Evolutionary conservation across 2,888 invertebrate species (phyloP).

Genomic region (Belgica antarctica): DNA sequence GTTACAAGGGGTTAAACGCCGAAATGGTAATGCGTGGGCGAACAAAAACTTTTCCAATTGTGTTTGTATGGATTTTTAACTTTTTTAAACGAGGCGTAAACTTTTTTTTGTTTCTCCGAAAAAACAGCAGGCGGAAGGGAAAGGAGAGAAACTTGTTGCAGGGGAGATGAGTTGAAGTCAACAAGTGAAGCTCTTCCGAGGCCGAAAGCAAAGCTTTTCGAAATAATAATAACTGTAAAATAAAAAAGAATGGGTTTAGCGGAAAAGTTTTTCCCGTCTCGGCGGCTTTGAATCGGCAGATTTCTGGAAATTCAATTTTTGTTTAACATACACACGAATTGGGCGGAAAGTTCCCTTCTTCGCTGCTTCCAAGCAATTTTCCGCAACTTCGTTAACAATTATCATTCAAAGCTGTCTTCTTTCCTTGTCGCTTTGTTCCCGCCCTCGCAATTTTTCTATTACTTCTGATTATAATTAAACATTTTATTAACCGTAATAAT

Average conservation of each 20-base stretch:
- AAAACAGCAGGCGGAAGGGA: too few species aligned
- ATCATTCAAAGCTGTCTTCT: neutral
- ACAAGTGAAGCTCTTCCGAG: neutral
- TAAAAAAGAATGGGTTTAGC: neutral
- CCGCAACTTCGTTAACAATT: neutral
- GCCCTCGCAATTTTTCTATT: neutral
- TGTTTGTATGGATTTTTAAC: neutral
- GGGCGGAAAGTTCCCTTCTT: too few species aligned
- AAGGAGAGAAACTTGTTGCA: neutral
- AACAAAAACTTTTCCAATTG: neutral
- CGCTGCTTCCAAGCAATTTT: neutral
- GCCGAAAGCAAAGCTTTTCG: neutral
- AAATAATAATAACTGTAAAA: constrained; percentile 1
- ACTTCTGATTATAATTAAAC: constrained; percentile 38
- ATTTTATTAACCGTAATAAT: constrained; percentile 41
- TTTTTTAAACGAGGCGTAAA: constrained; percentile 29
- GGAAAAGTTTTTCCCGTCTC: neutral
- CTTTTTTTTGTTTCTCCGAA: constrained; percentile 3
- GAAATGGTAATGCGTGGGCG: neutral
- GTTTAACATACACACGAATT: too few species aligned
- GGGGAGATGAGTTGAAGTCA: neutral
- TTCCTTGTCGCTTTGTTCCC: neutral
- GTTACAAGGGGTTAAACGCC: neutral
- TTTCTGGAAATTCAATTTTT: neutral
- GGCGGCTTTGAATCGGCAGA: neutral